Base-by-base conservation (phyloP, 2,797 vertebrate genomes). In the Etheostoma perlongum region DNA sequence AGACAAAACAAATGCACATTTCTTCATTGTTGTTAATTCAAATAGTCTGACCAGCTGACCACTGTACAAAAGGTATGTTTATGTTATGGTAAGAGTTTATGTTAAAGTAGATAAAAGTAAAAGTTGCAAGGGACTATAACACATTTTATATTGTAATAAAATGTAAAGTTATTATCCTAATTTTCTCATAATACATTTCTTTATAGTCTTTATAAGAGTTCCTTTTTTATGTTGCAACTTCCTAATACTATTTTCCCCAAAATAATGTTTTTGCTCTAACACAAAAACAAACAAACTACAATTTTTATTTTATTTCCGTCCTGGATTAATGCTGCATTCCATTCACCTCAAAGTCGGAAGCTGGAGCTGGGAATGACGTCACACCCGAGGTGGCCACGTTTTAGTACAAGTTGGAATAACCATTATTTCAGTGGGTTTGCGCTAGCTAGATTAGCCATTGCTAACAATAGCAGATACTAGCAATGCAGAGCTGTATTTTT, bases 231-330 rank as follows among this genome's bases (percentile, higher is more conserved):
- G 19, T 27, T 6, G 23, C 11, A 6, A 51, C 44, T 47, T 36
- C 8, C 12, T 36, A n/a, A 27, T 14, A 16, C 15, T 21, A 6
- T 79, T 74, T 60, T 59, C 40, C 18, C 19, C 9, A 16, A 42
- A 10, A 65, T 49, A 51, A 23, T 25, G 23, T 57, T 57, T 44
- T 66, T 14, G 51, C 44, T 73, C 3, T 33, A 42, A 60, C 48
- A 23, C 55, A 72, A 30, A 44, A 33, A 25, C 25, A 9, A 67
- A 21, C 16, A 54, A 30, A 60, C 13, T 18, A 18, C 30, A 25
- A 19, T 53, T 6, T 57, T 25, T 6, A 55, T 33, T 55, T 19
- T 40, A 6, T 62, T 1, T 57, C 44, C 1, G 4, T 52, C 57
- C 62, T 57, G 57, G 25, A 55, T 71, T 23, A 21, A 53, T 68